These are phyloP conservation scores for Trichogramma dendrolimi DNA, from an alignment of 2,888 invertebrate species.

Conservation along the genomic window DNA sequence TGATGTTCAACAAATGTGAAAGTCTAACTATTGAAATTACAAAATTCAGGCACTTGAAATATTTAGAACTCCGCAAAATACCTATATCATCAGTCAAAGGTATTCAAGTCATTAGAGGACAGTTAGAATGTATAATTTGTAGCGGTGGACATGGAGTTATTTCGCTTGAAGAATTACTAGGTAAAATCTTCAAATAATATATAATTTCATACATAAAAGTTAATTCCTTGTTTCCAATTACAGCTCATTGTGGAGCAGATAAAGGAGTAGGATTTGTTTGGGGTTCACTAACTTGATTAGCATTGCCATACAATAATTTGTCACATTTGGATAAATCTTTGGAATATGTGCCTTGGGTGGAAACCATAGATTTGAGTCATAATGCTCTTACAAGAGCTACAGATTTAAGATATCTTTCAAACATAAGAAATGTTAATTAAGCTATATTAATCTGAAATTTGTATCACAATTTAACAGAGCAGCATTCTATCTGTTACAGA, in stretches of 20 bases:
- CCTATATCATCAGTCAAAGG: slow-evolving; percentile 56
- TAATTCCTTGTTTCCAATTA: slow-evolving; percentile 13
- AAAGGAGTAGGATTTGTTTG: slow-evolving; percentile 60
- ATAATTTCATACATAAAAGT: background rate
- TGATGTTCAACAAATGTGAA: slow-evolving; percentile 46
- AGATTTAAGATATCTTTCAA: slow-evolving; percentile 59
- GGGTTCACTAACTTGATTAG: slow-evolving; percentile 59
- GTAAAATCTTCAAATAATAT: slow-evolving; percentile 44
- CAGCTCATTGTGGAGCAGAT: slow-evolving; percentile 59
- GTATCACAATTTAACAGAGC: slow-evolving; percentile 59
- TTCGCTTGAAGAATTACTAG: slow-evolving; percentile 40
- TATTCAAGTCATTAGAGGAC: slow-evolving; percentile 58
- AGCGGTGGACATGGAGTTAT: slow-evolving; percentile 45
- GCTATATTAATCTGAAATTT: slow-evolving; percentile 60
- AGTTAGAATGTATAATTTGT: slow-evolving; percentile 55
- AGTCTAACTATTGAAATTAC: slow-evolving; percentile 55
- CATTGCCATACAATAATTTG: slow-evolving; percentile 59
- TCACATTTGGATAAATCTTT: slow-evolving; percentile 57
- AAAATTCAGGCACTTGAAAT: slow-evolving; percentile 58
- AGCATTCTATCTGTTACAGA: slow-evolving; percentile 56
- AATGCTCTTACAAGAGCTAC: slow-evolving; percentile 58
- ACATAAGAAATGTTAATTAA: slow-evolving; percentile 61
- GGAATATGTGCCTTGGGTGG: slow-evolving; percentile 60
- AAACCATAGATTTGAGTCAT: slow-evolving; percentile 63
- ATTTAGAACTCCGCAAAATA: slow-evolving; percentile 60